Conservation (phyloP, 2,113 vertebrate species). For the Tautogolabrus adspersus region DNA sequence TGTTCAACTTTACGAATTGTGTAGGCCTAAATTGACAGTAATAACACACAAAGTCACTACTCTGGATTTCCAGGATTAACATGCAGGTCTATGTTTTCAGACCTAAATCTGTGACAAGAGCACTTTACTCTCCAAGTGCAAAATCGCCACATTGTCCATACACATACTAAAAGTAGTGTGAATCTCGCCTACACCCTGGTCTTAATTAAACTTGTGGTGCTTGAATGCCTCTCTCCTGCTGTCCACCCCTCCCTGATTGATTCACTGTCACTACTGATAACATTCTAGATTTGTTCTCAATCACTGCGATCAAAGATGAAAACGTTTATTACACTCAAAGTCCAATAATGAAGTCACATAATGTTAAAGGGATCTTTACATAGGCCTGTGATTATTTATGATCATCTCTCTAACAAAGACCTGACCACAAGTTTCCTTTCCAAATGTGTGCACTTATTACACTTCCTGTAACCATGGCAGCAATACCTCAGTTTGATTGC, state of each 20-base stretch:
- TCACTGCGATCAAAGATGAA: not conserved
- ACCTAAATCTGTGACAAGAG: not conserved
- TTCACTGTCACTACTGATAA: not conserved
- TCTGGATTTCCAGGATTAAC: not conserved
- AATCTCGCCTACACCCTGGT: not conserved
- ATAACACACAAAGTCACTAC: not conserved
- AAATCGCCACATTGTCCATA: not conserved
- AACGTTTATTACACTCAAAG: not conserved
- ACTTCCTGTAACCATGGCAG: not conserved
- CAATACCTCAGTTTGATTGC: not conserved
- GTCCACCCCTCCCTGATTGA: not conserved
- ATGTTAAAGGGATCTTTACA: too few relatives aligned
- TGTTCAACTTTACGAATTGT: not conserved
- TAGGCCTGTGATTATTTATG: too few relatives aligned
- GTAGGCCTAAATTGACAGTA: not conserved
- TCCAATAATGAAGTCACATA: too few relatives aligned
- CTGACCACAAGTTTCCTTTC: not conserved
- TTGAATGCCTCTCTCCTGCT: not conserved
- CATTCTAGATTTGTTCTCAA: not conserved
- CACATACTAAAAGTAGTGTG: not conserved
- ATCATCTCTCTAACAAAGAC: not conserved
- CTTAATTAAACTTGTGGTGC: slow-evolving; percentile 1
- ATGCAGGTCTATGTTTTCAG: not conserved
- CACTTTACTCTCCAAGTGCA: not conserved
- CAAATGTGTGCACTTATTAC: not conserved